Evolutionary conservation across 2,113 vertebrate species (phyloP).

Genomic region (Rattus rattus): DNA sequence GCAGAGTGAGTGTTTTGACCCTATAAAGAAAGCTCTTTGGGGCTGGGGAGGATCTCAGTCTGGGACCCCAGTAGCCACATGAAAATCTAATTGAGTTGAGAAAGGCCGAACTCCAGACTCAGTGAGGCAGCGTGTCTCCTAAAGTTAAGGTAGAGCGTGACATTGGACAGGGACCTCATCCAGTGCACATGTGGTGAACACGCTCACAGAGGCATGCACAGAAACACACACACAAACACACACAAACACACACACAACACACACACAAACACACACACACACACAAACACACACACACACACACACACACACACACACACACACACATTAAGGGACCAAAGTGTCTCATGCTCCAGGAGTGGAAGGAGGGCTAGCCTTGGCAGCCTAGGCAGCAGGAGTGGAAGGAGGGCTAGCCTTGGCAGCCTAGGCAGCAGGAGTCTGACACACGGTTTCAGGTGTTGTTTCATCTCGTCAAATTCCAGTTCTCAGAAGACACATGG

Average conservation of each 20-base stretch:
- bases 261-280: too few species aligned
- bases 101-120: too few species aligned
- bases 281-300: too few species aligned
- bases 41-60: neutral
- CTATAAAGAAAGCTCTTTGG: neutral
- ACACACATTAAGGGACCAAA: neutral
- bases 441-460: accelerated
- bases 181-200: too few species aligned
- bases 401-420: neutral
- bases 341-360: neutral
- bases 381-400: neutral
- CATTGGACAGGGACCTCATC: neutral
- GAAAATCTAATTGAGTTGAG: neutral
- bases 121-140: neutral
- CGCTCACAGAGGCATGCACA: too few species aligned
- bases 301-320: too few species aligned
- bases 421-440: accelerated
- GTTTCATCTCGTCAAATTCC: neutral
- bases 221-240: too few species aligned
- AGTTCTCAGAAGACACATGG: accelerated
- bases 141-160: neutral
- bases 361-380: neutral
- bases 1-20: neutral
- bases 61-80: neutral
- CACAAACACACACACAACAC: too few species aligned